Evolutionary conservation across 2,888 invertebrate species (phyloP).

Genomic region (Cryptocephalus moraei): DNA sequence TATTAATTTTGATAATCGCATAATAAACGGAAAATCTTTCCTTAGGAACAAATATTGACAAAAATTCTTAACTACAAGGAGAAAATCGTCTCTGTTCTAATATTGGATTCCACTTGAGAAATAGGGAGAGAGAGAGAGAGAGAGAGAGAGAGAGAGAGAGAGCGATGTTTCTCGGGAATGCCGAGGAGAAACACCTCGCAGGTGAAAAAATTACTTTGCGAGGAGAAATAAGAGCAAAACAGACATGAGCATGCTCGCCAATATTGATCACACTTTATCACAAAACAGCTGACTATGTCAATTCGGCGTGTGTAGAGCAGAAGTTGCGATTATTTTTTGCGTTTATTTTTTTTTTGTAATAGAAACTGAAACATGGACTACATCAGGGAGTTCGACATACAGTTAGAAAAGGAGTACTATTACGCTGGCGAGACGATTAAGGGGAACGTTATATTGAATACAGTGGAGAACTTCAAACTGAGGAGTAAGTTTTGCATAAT

Average conservation of each 20-base stretch:
- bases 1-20: too few relatives aligned
- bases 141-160: too few relatives aligned
- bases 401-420: conserved; percentile 62
- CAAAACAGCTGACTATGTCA: conserved; percentile 17
- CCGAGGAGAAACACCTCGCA: too few relatives aligned
- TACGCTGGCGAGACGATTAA: conserved; percentile 62
- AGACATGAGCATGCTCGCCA: conserved; percentile 11
- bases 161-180: too few relatives aligned
- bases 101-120: too few relatives aligned
- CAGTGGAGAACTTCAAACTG: conserved; percentile 63
- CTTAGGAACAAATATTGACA: too few relatives aligned
- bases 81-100: too few relatives aligned
- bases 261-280: conserved; percentile 16
- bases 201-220: too few relatives aligned
- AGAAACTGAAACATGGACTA: conserved; percentile 51
- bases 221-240: conserved; percentile 1
- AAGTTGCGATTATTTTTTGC: too few relatives aligned
- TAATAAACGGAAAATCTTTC: too few relatives aligned
- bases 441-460: conserved; percentile 59
- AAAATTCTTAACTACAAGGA: too few relatives aligned
- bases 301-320: background rate
- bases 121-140: too few relatives aligned
- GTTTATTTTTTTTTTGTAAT: conserved; percentile 2
- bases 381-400: conserved; percentile 66
- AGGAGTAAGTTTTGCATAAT: conserved; percentile 46